Conservation (phyloP, 2,113 vertebrate genomes). For the Ia io region DNA sequence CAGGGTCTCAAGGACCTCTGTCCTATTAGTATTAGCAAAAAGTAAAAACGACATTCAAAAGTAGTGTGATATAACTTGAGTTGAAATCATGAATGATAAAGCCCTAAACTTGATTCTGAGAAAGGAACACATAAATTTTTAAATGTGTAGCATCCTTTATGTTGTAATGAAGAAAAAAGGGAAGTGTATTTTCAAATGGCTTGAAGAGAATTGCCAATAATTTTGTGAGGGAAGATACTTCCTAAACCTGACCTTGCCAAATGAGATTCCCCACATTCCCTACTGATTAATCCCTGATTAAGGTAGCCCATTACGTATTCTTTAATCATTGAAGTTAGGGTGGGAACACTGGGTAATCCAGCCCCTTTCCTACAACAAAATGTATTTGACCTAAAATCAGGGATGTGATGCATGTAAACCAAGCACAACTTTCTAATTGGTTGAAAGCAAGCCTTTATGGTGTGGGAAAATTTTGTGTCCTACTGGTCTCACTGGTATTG, state of each 20-base stretch:
- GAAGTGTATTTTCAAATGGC: constrained; percentile 6
- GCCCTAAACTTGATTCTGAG: not conserved
- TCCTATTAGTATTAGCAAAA: not conserved
- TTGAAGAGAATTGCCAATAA: not conserved
- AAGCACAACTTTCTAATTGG: not conserved
- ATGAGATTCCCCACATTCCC: not conserved
- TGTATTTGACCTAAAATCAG: constrained; percentile 1
- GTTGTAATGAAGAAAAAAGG: constrained; percentile 1
- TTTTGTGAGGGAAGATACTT: not conserved
- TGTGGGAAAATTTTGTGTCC: not conserved
- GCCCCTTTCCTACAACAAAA: not conserved
- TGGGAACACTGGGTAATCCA: not conserved
- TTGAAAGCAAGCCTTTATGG: not conserved
- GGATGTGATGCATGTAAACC: not conserved
- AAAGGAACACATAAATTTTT: not conserved
- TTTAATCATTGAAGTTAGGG: constrained; percentile 5
- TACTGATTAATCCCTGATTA: not conserved
- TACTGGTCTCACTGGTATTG: not conserved
- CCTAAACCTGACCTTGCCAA: not conserved
- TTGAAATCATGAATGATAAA: constrained; percentile 19
- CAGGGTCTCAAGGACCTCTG: not conserved
- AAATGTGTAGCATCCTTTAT: constrained; percentile 23
- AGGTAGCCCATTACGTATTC: not conserved
- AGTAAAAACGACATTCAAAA: not conserved
- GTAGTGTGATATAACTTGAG: not conserved